A percentile compares a stretch with the other conserved stretches of the same genome.
Evolutionary conservation across 2,888 invertebrate genomes (phyloP).

Genomic region (Drosophila meridiana): DNA sequence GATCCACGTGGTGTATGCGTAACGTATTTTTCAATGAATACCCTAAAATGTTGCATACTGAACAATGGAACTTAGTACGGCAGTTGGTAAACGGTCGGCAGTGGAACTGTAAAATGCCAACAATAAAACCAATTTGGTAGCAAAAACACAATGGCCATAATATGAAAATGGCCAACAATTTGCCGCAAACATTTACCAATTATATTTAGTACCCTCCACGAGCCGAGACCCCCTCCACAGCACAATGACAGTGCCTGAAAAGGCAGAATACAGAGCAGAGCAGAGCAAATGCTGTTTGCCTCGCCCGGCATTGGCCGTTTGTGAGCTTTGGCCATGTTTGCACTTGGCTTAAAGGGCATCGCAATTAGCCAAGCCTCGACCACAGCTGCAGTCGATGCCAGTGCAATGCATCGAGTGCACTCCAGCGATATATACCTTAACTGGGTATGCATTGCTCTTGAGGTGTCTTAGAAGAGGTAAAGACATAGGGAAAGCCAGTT

Average conservation of each 20-base stretch:
- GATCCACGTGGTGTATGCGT: slow-evolving; percentile 18
- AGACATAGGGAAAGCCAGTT: neutral
- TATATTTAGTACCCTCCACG: slow-evolving; percentile 55
- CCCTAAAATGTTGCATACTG: slow-evolving; percentile 7
- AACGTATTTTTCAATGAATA: neutral
- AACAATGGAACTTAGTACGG: slow-evolving; percentile 4
- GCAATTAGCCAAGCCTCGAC: slow-evolving; percentile 30
- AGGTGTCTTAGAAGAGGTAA: no score
- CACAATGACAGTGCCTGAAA: slow-evolving; percentile 25
- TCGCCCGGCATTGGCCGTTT: slow-evolving; percentile 50
- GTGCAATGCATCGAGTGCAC: slow-evolving; percentile 26
- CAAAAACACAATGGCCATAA: slow-evolving; percentile 65
- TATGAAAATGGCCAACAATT: slow-evolving; percentile 68
- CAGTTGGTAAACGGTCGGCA: slow-evolving; percentile 18
- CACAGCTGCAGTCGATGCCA: slow-evolving; percentile 19
- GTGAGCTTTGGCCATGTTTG: slow-evolving; percentile 50
- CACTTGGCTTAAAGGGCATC: slow-evolving; percentile 51
- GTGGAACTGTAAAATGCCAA: slow-evolving; percentile 41
- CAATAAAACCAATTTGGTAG: slow-evolving; percentile 66
- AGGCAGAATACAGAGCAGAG: slow-evolving; percentile 45
- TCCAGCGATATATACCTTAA: neutral
- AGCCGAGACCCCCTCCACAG: neutral
- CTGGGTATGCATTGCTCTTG: neutral
- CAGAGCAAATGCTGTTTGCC: slow-evolving; percentile 56
- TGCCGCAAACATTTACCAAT: slow-evolving; percentile 70